Conservation (phyloP, 2,888 invertebrate genomes). For the Brachylomia viminalis region DNA sequence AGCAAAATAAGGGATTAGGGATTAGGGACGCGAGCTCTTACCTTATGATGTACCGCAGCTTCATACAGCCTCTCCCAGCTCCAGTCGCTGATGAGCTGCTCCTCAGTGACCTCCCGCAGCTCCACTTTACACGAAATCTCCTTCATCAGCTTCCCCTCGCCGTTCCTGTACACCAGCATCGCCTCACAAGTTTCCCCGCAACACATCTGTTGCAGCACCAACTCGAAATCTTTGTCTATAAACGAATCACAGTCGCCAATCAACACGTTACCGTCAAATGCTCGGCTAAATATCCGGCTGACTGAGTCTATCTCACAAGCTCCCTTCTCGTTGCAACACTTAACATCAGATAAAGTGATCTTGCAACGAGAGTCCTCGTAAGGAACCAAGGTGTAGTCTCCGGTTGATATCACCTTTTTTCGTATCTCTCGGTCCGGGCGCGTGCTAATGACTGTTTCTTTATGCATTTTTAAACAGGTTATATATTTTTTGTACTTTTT, state of each 20-base stretch:
- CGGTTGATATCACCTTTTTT: slow-evolving; percentile 81
- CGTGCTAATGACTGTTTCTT: slow-evolving; percentile 76
- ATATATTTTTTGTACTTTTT: not conserved
- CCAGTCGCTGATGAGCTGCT: slow-evolving; percentile 90
- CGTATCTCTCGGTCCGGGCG: slow-evolving; percentile 83
- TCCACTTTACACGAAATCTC: slow-evolving; percentile 85
- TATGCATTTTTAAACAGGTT: slow-evolving; percentile 70
- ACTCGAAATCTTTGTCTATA: slow-evolving; percentile 89
- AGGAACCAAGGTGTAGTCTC: slow-evolving; percentile 83
- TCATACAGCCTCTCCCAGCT: slow-evolving; percentile 89
- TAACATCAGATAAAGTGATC: slow-evolving; percentile 79
- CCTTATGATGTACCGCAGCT: slow-evolving; percentile 88
- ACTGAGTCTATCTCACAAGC: slow-evolving; percentile 78
- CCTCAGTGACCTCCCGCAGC: slow-evolving; percentile 83
- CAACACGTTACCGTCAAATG: slow-evolving; percentile 84
- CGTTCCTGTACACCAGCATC: slow-evolving; percentile 80
- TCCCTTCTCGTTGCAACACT: slow-evolving; percentile 75
- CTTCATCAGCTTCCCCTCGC: slow-evolving; percentile 73
- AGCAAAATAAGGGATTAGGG: not conserved
- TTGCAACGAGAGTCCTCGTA: slow-evolving; percentile 87
- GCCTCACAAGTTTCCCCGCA: slow-evolving; percentile 84
- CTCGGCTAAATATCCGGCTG: slow-evolving; percentile 79
- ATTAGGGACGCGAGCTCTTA: slow-evolving; percentile 35
- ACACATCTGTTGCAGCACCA: slow-evolving; percentile 89
- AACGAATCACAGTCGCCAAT: slow-evolving; percentile 88